Conservation (phyloP, 2,797 vertebrate genomes). For the Cheirogaleus major region DNA sequence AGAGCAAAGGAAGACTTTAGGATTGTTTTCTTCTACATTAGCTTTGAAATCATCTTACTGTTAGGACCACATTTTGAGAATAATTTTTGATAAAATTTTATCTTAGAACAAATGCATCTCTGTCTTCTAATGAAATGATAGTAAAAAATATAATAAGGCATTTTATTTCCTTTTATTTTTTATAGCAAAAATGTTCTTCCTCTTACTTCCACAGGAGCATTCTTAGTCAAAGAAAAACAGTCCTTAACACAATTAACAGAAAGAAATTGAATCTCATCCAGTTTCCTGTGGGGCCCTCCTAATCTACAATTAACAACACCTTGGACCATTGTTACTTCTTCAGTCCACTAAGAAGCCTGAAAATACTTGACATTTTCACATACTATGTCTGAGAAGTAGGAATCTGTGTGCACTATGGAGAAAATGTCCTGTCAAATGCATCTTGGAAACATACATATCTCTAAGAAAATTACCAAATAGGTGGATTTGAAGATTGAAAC, state of each 20-base stretch:
- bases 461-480: not conserved
- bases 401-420: not conserved
- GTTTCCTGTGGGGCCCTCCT: not conserved
- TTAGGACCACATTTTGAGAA: not conserved
- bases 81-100: not conserved
- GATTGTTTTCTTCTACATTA: not conserved
- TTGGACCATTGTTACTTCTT: not conserved
- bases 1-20: not conserved
- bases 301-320: not conserved
- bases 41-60: not conserved
- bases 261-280: not conserved
- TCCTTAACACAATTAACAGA: not conserved
- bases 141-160: not conserved
- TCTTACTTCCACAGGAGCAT: not conserved
- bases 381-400: not conserved
- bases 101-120: not conserved
- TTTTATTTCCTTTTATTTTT: slow-evolving; percentile 1
- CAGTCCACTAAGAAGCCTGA: not conserved
- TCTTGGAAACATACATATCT: not conserved
- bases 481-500: not conserved
- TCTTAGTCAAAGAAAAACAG: not conserved
- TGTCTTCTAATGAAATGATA: not conserved
- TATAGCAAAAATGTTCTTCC: not conserved
- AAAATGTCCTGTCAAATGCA: not conserved
- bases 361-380: not conserved